A percentile compares a stretch with the other conserved stretches of the same genome.
phyloP scores from a whole-genome alignment of 2,888 invertebrate species.

The Oligia strigilis region DNA sequence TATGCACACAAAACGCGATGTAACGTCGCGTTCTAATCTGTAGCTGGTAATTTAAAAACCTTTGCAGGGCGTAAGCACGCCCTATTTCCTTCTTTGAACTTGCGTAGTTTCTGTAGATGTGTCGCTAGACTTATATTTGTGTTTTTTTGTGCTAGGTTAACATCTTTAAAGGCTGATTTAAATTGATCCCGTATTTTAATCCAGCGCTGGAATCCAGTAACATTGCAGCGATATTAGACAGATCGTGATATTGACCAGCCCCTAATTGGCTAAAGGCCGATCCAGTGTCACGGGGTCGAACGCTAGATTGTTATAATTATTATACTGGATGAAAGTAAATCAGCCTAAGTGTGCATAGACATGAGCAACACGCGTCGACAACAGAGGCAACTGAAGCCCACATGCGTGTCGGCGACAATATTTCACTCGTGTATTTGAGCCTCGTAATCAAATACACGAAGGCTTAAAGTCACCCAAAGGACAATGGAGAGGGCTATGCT shows the following conservation, averaged over 20 bases:
- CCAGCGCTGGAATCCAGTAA: neutral
- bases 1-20: neutral
- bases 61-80: neutral
- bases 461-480: too few relatives aligned
- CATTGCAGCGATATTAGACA: neutral
- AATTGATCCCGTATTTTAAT: neutral
- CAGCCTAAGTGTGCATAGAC: neutral
- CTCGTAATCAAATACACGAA: too few relatives aligned
- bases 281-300: neutral
- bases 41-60: neutral
- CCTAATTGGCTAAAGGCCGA: neutral
- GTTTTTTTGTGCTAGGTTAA: neutral
- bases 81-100: neutral
- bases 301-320: neutral
- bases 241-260: neutral
- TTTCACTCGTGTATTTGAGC: too few relatives aligned
- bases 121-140: conserved; percentile 27
- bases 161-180: neutral
- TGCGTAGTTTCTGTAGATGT: conserved; percentile 40
- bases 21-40: neutral
- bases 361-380: too few relatives aligned
- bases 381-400: too few relatives aligned
- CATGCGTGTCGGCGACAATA: too few relatives aligned
- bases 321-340: neutral
- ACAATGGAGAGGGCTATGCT: too few relatives aligned